Evolutionary conservation across 2,888 invertebrate species (phyloP).

Genomic region (Silvanus unidentatus): DNA sequence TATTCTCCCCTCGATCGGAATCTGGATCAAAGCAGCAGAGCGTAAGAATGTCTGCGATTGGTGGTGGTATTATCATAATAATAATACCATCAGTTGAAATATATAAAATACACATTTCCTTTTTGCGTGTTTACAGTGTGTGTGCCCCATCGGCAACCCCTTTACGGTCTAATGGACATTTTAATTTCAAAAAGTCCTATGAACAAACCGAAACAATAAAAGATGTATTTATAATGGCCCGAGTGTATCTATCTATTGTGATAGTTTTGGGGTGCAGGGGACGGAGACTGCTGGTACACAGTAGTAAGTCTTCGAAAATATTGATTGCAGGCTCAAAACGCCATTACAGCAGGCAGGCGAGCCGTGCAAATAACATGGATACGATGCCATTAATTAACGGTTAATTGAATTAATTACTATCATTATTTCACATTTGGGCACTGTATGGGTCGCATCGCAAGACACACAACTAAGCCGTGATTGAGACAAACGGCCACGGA

Average conservation of each 20-base stretch:
- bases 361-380: slow-evolving; percentile 47
- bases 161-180: no score
- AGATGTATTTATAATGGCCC: no score
- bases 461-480: slow-evolving; percentile 44
- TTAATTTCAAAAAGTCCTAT: no score
- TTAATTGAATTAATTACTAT: slow-evolving; percentile 53
- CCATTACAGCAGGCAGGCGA: slow-evolving; percentile 45
- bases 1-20: no score
- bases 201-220: no score
- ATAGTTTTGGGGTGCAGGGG: no score
- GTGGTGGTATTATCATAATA: slow-evolving; percentile 43
- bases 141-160: no score
- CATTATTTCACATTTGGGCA: slow-evolving; percentile 47
- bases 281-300: background rate
- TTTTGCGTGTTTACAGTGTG: no score
- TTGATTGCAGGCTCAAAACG: slow-evolving; percentile 49
- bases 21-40: slow-evolving; percentile 36
- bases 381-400: slow-evolving; percentile 51
- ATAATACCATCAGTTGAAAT: slow-evolving; percentile 18
- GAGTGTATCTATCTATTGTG: no score
- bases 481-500: slow-evolving; percentile 47
- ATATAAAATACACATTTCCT: no score
- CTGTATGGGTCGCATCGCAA: slow-evolving; percentile 38
- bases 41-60: slow-evolving; percentile 43
- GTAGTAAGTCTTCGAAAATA: slow-evolving; percentile 37